Evolutionary conservation across 2,888 invertebrate species (phyloP).

Genomic region (Epistrophe eligans): DNA sequence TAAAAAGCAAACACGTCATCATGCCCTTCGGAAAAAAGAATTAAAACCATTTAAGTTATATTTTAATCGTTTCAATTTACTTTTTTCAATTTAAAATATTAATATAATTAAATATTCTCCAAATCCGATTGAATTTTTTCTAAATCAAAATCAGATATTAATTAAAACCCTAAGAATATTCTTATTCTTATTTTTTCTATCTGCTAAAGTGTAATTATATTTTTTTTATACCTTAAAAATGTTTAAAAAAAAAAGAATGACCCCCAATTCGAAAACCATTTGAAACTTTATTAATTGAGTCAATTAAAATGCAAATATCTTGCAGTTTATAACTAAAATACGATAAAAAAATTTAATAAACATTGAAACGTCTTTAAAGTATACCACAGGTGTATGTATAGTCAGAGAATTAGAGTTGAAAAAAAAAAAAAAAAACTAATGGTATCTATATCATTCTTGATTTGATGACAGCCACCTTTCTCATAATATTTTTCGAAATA

Average conservation of each 20-base stretch:
- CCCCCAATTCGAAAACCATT: constrained; percentile 61
- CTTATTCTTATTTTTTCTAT: constrained; percentile 21
- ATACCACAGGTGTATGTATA: constrained; percentile 19
- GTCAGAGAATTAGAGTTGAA: background rate
- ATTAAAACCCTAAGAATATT: constrained; percentile 13
- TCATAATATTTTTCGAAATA: too few species aligned
- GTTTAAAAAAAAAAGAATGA: constrained; percentile 48
- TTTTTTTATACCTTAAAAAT: constrained; percentile 1
- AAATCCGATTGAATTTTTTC: constrained; percentile 33
- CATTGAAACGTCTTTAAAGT: background rate
- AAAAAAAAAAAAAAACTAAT: background rate
- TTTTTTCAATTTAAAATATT: background rate
- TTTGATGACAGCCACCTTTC: too few species aligned
- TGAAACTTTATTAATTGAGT: constrained; percentile 75
- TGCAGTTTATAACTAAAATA: background rate
- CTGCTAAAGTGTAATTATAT: constrained; percentile 48
- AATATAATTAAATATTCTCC: background rate
- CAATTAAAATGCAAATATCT: constrained; percentile 73
- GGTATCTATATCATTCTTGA: too few species aligned
- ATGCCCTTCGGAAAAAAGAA: too few species aligned
- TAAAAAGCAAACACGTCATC: too few species aligned
- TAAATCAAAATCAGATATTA: constrained; percentile 19
- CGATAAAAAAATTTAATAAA: background rate
- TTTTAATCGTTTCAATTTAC: background rate
- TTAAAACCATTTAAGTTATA: background rate